Conservation (phyloP, 2,888 invertebrate species). For the Torymus aiolomorphi region DNA sequence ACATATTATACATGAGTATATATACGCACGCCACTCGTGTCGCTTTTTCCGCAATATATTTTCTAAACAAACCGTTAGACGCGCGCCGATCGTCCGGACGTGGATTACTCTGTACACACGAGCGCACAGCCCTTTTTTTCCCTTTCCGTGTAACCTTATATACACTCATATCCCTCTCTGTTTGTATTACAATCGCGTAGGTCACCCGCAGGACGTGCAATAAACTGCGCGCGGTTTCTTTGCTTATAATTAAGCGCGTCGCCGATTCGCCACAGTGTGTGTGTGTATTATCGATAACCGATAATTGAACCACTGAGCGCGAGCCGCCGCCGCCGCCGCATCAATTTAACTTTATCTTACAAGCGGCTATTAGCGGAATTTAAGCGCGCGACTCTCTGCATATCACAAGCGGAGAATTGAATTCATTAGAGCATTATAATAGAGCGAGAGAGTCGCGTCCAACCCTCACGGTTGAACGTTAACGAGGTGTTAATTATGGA, state of each 20-base stretch:
- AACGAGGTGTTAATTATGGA: constrained; percentile 14
- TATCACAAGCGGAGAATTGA: neutral
- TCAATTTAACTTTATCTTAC: constrained; percentile 47
- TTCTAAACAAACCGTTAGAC: too few species aligned
- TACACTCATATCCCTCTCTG: too few species aligned
- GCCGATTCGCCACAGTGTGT: neutral
- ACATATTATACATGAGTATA: too few species aligned
- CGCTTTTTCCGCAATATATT: too few species aligned
- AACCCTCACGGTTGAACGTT: neutral
- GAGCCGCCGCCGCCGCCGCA: neutral
- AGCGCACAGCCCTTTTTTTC: too few species aligned
- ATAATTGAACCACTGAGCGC: constrained; percentile 24
- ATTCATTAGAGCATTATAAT: constrained; percentile 27
- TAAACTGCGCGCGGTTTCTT: too few species aligned
- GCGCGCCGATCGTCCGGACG: too few species aligned
- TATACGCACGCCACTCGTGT: too few species aligned
- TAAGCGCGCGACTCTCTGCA: neutral
- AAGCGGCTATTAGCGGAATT: constrained; percentile 41
- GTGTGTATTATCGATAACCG: constrained; percentile 40
- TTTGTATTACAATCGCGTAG: too few species aligned
- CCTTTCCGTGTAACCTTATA: too few species aligned
- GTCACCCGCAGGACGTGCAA: too few species aligned
- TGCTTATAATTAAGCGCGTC: constrained; percentile 11
- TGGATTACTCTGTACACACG: too few species aligned
- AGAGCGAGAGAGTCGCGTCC: neutral